These are phyloP conservation scores for Drosophila helvetica DNA, from an alignment of 2,888 invertebrate species.

Conservation along the genomic window DNA sequence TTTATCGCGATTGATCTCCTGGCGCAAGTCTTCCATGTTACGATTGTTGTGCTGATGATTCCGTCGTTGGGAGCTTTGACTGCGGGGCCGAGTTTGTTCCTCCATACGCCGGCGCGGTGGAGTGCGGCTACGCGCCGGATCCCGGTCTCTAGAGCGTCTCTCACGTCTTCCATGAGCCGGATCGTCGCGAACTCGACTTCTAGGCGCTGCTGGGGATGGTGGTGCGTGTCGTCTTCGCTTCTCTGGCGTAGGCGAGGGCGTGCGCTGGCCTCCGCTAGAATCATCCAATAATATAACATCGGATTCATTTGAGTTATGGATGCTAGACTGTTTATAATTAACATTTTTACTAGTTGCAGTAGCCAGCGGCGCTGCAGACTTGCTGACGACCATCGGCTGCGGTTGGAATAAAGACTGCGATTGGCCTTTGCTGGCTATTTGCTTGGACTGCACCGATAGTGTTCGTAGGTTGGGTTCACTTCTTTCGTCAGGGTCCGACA, in stretches of 20 bases:
- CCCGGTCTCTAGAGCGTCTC: conserved; percentile 38
- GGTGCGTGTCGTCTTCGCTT: conserved; percentile 66
- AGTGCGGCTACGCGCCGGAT: conserved; percentile 54
- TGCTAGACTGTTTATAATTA: conserved; percentile 82
- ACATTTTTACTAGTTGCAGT: conserved; percentile 83
- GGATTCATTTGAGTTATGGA: conserved; percentile 82
- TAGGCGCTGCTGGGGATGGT: conserved; percentile 50
- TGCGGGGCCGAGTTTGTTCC: conserved; percentile 50
- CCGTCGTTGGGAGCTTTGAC: conserved; percentile 77
- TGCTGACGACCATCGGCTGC: conserved; percentile 30
- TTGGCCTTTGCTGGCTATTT: conserved; percentile 1
- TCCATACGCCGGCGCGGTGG: conserved; percentile 64
- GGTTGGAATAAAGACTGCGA: conserved; percentile 13
- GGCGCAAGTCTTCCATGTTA: conserved; percentile 83
- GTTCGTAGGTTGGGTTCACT: conserved; percentile 31
- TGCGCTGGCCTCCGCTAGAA: conserved; percentile 87
- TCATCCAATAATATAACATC: conserved; percentile 88
- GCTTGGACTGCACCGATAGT: neutral
- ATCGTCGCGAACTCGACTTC: conserved; percentile 54
- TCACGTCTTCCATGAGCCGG: conserved; percentile 41
- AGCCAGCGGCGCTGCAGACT: conserved; percentile 71
- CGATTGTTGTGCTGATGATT: conserved; percentile 82
- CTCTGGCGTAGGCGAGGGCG: conserved; percentile 81
- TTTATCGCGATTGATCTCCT: conserved; percentile 84
- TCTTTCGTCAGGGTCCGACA: conserved; percentile 87